A percentile compares a stretch with the other conserved stretches of the same genome.
phyloP scores from a whole-genome alignment of 2,888 invertebrate species.

The Tipula helvola region DNA sequence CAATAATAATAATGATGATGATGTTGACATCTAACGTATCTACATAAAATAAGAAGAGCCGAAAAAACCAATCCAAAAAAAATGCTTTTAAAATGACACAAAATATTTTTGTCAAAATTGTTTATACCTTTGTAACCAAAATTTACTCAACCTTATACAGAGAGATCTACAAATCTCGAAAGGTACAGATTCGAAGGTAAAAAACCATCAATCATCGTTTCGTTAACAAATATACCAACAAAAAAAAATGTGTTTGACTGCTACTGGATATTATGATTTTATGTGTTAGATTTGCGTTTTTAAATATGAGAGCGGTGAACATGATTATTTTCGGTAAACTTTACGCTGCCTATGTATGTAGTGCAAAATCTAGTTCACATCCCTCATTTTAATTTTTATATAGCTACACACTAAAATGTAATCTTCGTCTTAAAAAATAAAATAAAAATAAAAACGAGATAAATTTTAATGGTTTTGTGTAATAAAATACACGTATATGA shows the following conservation, averaged over 20 bases:
- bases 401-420: too few species aligned
- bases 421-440: too few species aligned
- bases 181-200: background rate
- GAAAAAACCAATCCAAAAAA: background rate
- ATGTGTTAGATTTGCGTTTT: background rate
- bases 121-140: background rate
- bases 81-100: background rate
- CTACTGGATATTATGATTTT: background rate
- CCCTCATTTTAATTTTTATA: background rate
- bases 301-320: background rate
- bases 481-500: background rate
- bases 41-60: background rate
- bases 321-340: background rate
- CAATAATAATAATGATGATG: background rate
- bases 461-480: background rate
- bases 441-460: background rate
- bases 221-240: background rate
- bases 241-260: background rate
- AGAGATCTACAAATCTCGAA: background rate
- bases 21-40: background rate
- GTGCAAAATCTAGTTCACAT: background rate
- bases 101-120: background rate
- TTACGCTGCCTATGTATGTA: background rate
- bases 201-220: background rate
- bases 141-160: background rate